These are phyloP conservation scores for Mola mola DNA, from an alignment of 2,113 vertebrate genomes.

Conservation along the genomic window DNA sequence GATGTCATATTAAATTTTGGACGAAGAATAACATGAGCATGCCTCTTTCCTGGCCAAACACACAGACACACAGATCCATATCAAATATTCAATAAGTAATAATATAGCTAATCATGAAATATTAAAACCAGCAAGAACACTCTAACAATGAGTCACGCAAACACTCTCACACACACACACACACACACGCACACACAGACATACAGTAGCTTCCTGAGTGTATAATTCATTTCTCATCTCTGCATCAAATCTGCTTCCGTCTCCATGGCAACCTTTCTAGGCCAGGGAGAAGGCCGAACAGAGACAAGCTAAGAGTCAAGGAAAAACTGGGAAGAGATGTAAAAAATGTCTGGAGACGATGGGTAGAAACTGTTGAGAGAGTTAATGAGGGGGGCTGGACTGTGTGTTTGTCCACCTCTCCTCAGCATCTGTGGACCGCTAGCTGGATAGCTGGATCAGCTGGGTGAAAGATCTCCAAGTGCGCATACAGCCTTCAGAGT, in stretches of 20 bases:
- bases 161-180: slow-evolving; percentile 19
- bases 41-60: not conserved
- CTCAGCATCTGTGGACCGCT: not conserved
- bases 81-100: slow-evolving; percentile 59
- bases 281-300: slow-evolving; percentile 64
- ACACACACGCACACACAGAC: slow-evolving; percentile 21
- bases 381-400: not conserved
- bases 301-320: slow-evolving; percentile 54
- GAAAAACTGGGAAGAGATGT: slow-evolving; percentile 2
- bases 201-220: slow-evolving; percentile 54
- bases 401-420: slow-evolving; percentile 9
- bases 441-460: not conserved
- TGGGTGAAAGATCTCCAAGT: slow-evolving; percentile 30
- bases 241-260: slow-evolving; percentile 80
- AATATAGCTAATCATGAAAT: slow-evolving; percentile 59
- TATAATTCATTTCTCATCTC: slow-evolving; percentile 78
- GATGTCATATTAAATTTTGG: slow-evolving; percentile 50
- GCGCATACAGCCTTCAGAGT: slow-evolving; percentile 23
- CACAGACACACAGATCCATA: slow-evolving; percentile 14
- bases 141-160: slow-evolving; percentile 41
- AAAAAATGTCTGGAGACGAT: not conserved
- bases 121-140: slow-evolving; percentile 57
- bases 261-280: slow-evolving; percentile 82
- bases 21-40: slow-evolving; percentile 8
- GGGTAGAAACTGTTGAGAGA: slow-evolving; percentile 9